These are phyloP conservation scores for Anabas testudineus DNA, from an alignment of 2,797 vertebrate species.

Conservation along the genomic window DNA sequence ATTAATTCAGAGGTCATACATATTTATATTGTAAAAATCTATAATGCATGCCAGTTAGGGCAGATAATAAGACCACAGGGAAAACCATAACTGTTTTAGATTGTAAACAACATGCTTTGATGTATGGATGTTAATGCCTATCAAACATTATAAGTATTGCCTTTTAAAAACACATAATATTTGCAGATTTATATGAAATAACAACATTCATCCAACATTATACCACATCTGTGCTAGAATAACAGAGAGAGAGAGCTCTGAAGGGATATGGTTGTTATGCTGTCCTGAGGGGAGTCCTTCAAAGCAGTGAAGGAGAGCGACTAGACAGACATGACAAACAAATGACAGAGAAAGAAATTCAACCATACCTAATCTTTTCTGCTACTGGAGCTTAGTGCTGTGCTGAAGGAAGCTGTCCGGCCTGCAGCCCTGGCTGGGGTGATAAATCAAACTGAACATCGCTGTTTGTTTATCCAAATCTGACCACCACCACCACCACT, in stretches of 20 bases:
- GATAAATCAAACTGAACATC: slow-evolving; percentile 63
- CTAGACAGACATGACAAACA: slow-evolving; percentile 1
- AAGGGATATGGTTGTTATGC: slow-evolving; percentile 18
- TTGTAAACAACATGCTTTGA: slow-evolving; percentile 7
- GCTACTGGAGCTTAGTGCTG: slow-evolving; percentile 29
- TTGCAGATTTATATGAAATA: not conserved
- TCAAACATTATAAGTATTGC: too few relatives aligned
- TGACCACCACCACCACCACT: not conserved
- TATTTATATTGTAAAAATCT: not conserved
- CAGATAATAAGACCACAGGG: too few relatives aligned
- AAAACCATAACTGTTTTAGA: slow-evolving; percentile 2
- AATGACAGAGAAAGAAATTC: slow-evolving; percentile 19
- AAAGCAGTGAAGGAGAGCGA: slow-evolving; percentile 9
- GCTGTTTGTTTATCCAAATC: slow-evolving; percentile 55
- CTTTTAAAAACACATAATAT: not conserved
- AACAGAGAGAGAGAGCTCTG: not conserved
- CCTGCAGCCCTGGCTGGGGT: slow-evolving; percentile 23
- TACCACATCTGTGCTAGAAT: not conserved
- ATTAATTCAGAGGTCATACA: too few relatives aligned
- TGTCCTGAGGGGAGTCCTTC: slow-evolving; percentile 24
- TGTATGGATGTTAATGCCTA: slow-evolving; percentile 1
- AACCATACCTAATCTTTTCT: slow-evolving; percentile 44
- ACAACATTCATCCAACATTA: not conserved
- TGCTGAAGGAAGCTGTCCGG: slow-evolving; percentile 17
- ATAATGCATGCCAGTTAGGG: not conserved